Evolutionary conservation across 2,113 vertebrate species (phyloP).

Genomic region (Pterocles burchelli): DNA sequence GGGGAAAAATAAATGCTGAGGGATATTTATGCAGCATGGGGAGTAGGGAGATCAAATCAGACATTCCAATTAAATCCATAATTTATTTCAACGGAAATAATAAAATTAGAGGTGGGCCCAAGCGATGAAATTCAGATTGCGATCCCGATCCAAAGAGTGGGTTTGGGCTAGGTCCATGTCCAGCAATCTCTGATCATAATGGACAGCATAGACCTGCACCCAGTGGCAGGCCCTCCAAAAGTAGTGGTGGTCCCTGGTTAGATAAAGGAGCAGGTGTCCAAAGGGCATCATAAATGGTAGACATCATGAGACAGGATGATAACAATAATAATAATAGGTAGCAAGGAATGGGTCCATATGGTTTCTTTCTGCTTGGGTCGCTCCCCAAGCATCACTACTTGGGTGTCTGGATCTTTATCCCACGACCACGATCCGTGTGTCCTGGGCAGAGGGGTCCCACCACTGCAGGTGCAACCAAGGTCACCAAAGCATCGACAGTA

Average conservation of each 20-base stretch:
- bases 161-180: background rate
- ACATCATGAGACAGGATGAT: background rate
- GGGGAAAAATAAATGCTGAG: slow-evolving; percentile 64
- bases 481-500: background rate
- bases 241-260: background rate
- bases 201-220: background rate
- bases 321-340: background rate
- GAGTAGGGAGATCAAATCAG: background rate
- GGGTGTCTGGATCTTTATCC: background rate
- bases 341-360: background rate
- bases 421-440: accelerated
- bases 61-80: slow-evolving; percentile 68
- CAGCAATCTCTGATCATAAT: background rate
- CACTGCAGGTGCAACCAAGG: background rate
- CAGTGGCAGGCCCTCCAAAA: background rate
- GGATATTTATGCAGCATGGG: slow-evolving; percentile 27
- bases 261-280: background rate
- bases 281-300: background rate
- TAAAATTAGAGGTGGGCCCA: slow-evolving; percentile 41
- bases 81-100: slow-evolving; percentile 62
- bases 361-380: accelerated
- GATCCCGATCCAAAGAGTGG: accelerated
- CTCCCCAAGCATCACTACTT: background rate
- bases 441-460: background rate
- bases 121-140: background rate